Conservation (phyloP, 2,113 vertebrate genomes). For the Xiphorhynchus elegans region DNA sequence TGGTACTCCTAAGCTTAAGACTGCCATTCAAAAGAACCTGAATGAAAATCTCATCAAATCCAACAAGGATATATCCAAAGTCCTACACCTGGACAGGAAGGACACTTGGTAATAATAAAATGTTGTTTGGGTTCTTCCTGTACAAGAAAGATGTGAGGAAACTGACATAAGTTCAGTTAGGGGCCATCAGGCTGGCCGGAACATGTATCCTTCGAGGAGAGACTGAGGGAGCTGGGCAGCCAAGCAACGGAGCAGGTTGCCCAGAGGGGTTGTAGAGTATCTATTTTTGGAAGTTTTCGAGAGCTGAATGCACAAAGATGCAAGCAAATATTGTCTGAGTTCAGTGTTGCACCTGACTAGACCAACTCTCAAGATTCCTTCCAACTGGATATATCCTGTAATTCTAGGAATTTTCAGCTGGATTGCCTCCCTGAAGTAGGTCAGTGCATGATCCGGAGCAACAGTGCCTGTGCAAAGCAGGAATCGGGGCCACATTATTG, state of each 20-base stretch:
- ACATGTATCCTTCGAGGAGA: background rate
- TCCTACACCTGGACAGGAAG: background rate
- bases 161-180: background rate
- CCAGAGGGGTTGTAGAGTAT: background rate
- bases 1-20: background rate
- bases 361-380: background rate
- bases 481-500: background rate
- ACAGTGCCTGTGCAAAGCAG: background rate
- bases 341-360: background rate
- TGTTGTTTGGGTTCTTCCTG: background rate
- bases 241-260: background rate
- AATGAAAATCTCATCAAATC: background rate
- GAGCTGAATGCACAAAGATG: background rate
- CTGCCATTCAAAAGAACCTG: background rate
- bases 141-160: background rate
- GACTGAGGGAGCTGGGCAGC: background rate
- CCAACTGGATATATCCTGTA: background rate
- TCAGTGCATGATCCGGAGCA: background rate
- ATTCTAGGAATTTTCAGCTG: background rate
- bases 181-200: background rate
- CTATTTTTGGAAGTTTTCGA: background rate
- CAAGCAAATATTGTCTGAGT: background rate
- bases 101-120: background rate
- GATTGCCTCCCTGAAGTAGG: background rate
- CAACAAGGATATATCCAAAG: background rate